phyloP scores from a whole-genome alignment of 2,113 vertebrate genomes.

The Chaetorhynchus papuensis region DNA sequence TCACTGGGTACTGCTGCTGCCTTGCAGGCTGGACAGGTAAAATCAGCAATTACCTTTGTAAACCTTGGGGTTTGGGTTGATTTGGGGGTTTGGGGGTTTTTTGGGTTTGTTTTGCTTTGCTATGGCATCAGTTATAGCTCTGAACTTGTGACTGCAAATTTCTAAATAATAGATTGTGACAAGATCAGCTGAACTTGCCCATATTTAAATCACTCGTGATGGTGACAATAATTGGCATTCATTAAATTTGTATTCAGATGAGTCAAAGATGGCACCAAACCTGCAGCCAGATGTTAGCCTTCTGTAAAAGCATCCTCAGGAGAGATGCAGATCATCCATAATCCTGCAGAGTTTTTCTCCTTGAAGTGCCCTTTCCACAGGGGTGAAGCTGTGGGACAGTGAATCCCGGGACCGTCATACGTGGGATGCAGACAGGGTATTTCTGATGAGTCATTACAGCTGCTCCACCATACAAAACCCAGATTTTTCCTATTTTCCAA shows the following conservation, averaged over 20 bases:
- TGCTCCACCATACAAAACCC: background rate
- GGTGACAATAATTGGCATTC: constrained; percentile 31
- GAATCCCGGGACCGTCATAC: background rate
- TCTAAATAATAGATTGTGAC: background rate
- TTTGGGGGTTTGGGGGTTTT: accelerated
- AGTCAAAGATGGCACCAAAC: constrained; percentile 25
- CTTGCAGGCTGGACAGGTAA: constrained; percentile 96
- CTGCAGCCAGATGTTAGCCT: constrained; percentile 43
- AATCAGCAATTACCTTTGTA: background rate
- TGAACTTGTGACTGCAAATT: background rate
- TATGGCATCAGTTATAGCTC: background rate
- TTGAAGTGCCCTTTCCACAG: background rate
- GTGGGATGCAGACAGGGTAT: background rate
- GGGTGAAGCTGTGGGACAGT: accelerated
- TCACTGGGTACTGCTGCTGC: constrained; percentile 92
- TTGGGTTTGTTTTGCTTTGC: background rate
- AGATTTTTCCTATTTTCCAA: background rate
- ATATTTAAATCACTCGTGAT: background rate
- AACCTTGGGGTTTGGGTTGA: background rate
- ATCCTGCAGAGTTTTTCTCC: constrained; percentile 36
- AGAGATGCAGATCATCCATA: constrained; percentile 8
- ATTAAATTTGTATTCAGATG: constrained; percentile 60
- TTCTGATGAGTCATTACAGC: background rate
- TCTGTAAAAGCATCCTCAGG: background rate
- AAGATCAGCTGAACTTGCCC: constrained; percentile 2